Percentiles rank a stretch among this genome's conserved stretches.
Evolutionary conservation across 2,888 invertebrate genomes (phyloP).

Genomic region (Mactromeris polynyma): DNA sequence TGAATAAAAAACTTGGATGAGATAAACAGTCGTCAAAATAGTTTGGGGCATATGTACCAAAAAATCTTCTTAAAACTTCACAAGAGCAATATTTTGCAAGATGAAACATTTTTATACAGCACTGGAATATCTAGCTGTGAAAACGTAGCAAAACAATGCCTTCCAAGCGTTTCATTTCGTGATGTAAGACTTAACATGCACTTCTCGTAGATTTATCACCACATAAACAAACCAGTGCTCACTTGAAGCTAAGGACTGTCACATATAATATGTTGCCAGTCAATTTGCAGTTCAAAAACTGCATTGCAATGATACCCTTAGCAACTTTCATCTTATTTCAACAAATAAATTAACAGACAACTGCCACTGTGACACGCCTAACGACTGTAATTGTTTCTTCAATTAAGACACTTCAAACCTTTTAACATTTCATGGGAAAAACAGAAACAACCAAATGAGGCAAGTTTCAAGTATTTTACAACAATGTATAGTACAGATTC

Average conservation of each 20-base stretch:
- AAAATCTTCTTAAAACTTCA: neutral
- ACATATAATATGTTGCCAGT: constrained; percentile 16
- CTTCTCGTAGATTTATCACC: neutral
- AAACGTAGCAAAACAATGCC: neutral
- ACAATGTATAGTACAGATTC: neutral
- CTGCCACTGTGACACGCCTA: constrained; percentile 24
- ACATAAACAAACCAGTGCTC: neutral
- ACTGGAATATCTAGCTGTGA: neutral
- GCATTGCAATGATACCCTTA: constrained; percentile 26
- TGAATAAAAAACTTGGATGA: neutral
- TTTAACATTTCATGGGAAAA: constrained; percentile 32
- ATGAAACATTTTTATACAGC: neutral
- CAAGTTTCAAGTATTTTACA: neutral
- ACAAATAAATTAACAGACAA: constrained; percentile 24
- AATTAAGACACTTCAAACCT: constrained; percentile 51
- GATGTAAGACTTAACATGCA: neutral
- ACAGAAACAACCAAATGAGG: constrained; percentile 10
- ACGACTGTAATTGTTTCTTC: constrained; percentile 45
- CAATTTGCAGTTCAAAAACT: constrained; percentile 23
- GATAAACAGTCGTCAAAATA: neutral
- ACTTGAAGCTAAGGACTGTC: constrained; percentile 11
- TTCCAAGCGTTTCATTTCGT: neutral
- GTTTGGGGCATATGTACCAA: neutral
- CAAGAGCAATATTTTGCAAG: neutral
- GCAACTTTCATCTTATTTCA: constrained; percentile 35